Evolutionary conservation across 2,113 vertebrate species (phyloP).

Genomic region (Stigmatopora argus): DNA sequence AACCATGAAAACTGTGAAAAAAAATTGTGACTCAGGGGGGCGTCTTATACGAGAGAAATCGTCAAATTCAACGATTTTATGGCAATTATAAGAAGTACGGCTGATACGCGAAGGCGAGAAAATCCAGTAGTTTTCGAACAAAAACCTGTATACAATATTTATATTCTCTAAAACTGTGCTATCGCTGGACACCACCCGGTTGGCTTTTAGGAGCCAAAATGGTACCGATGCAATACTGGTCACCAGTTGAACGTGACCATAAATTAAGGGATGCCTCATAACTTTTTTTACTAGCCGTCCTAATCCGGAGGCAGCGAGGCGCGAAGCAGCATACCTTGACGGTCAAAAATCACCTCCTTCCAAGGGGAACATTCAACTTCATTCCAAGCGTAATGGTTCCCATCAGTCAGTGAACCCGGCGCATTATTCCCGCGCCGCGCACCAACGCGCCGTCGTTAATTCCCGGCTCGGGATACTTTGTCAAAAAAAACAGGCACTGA

Average conservation of each 20-base stretch:
- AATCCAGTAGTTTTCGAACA: too few species aligned
- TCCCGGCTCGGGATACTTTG: slow-evolving; percentile 51
- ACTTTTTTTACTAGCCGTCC: not conserved
- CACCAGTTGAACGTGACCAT: not conserved
- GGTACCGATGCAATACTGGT: too few species aligned
- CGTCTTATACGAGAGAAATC: too few species aligned
- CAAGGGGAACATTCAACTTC: slow-evolving; percentile 69
- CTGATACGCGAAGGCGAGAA: too few species aligned
- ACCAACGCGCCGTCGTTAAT: slow-evolving; percentile 56
- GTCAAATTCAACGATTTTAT: too few species aligned
- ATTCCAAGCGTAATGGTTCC: slow-evolving; percentile 73
- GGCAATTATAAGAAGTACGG: too few species aligned
- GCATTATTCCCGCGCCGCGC: slow-evolving; percentile 55
- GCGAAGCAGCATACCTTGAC: slow-evolving; percentile 19
- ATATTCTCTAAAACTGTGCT: too few species aligned
- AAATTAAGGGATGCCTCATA: not conserved
- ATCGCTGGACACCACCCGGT: too few species aligned
- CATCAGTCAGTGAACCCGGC: slow-evolving; percentile 72
- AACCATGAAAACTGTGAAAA: too few species aligned
- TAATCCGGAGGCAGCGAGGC: slow-evolving; percentile 33
- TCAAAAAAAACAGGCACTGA: slow-evolving; percentile 43
- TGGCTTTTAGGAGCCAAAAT: too few species aligned
- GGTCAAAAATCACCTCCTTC: slow-evolving; percentile 64
- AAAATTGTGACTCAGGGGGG: too few species aligned
- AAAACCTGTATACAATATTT: too few species aligned